Evolutionary conservation across 2,797 vertebrate species (phyloP).

Genomic region (Setipinna tenuifilis): DNA sequence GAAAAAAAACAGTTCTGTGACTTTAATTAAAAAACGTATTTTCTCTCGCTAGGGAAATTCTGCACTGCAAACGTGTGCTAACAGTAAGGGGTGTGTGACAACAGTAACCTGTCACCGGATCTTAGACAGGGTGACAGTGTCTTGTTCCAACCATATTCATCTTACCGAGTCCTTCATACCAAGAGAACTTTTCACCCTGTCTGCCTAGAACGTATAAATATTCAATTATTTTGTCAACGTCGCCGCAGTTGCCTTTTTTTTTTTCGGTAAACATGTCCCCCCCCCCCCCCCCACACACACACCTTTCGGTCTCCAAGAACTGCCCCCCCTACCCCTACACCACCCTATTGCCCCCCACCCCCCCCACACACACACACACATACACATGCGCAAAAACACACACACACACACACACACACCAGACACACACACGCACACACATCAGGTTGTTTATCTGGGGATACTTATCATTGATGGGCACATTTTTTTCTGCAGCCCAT

Average conservation of each 20-base stretch:
- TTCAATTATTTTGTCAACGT: neutral
- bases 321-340: too few relatives aligned
- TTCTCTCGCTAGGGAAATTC: neutral
- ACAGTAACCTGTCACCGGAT: neutral
- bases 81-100: neutral
- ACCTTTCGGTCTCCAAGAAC: constrained; percentile 25
- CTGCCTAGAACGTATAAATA: neutral
- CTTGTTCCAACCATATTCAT: neutral
- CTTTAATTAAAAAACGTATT: neutral
- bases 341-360: neutral
- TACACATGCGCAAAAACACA: too few relatives aligned
- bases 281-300: constrained; percentile 35
- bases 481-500: constrained; percentile 77
- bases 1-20: neutral
- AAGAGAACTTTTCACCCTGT: neutral
- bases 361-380: too few relatives aligned
- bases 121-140: neutral
- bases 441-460: constrained; percentile 65
- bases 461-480: constrained; percentile 73
- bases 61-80: neutral
- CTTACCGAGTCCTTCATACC: neutral
- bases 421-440: too few relatives aligned
- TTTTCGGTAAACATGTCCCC: constrained; percentile 32
- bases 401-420: too few relatives aligned
- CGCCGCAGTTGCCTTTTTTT: constrained; percentile 36